Percentiles rank a stretch among this genome's conserved stretches.
These are phyloP conservation scores for Polymixis lichenea DNA, from an alignment of 2,888 invertebrate species.

Conservation along the genomic window DNA sequence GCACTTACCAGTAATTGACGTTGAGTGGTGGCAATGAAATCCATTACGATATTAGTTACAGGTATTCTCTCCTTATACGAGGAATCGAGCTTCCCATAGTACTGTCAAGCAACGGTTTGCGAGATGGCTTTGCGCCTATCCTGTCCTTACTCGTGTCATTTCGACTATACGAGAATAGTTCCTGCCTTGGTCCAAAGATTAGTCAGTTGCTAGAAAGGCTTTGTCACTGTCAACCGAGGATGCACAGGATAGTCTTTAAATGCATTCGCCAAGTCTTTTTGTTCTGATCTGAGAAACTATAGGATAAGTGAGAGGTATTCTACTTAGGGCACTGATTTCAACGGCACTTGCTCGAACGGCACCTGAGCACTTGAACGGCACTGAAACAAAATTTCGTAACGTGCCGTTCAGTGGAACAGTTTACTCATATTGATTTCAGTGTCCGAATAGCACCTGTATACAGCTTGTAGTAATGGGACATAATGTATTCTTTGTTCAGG, in stretches of 20 bases:
- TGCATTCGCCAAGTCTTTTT: neutral
- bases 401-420: too few species aligned
- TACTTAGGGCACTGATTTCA: too few species aligned
- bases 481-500: too few species aligned
- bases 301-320: too few species aligned
- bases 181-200: neutral
- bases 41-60: neutral
- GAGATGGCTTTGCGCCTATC: neutral
- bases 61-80: slow-evolving; percentile 12
- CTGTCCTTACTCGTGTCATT: neutral
- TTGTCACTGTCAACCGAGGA: neutral
- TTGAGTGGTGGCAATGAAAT: slow-evolving; percentile 7
- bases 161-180: neutral
- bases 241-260: neutral
- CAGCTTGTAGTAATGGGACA: too few species aligned
- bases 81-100: neutral
- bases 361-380: too few species aligned
- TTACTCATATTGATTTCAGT: too few species aligned
- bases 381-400: too few species aligned
- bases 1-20: slow-evolving; percentile 41
- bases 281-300: neutral
- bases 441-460: too few species aligned
- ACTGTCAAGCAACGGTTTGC: neutral
- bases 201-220: neutral
- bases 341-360: too few species aligned